phyloP scores from a whole-genome alignment of 2,888 invertebrate species.

The Cephalotes varians region DNA sequence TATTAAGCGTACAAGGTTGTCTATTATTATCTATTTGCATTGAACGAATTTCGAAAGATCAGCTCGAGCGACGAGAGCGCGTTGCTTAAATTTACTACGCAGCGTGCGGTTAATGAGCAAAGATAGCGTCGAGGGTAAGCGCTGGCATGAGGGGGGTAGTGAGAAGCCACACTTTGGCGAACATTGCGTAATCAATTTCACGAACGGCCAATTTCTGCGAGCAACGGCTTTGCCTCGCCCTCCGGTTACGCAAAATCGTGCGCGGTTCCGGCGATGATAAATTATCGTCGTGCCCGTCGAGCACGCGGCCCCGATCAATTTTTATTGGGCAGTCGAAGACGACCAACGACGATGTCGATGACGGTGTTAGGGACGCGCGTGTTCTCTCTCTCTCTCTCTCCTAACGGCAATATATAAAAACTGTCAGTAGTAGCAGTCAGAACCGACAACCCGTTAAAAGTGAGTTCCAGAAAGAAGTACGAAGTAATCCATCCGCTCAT shows the following conservation, averaged over 20 bases:
- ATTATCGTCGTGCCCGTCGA: slow-evolving; percentile 65
- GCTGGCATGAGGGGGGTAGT: background rate
- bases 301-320: slow-evolving; percentile 71
- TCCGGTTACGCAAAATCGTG: slow-evolving; percentile 74
- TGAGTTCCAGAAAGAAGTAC: slow-evolving; percentile 73
- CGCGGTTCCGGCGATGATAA: slow-evolving; percentile 71
- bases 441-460: slow-evolving; percentile 71
- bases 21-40: slow-evolving; percentile 25
- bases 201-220: slow-evolving; percentile 72
- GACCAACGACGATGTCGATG: slow-evolving; percentile 11
- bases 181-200: slow-evolving; percentile 70
- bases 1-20: slow-evolving; percentile 19
- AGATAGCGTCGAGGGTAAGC: slow-evolving; percentile 38
- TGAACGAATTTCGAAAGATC: slow-evolving; percentile 38
- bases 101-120: slow-evolving; percentile 54
- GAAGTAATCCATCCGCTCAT: slow-evolving; percentile 82
- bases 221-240: slow-evolving; percentile 68
- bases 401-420: slow-evolving; percentile 65
- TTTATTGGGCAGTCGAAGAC: slow-evolving; percentile 53
- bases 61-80: background rate
- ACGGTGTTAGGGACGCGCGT: slow-evolving; percentile 8
- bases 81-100: slow-evolving; percentile 40
- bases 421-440: slow-evolving; percentile 56
- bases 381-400: slow-evolving; percentile 4
- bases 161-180: slow-evolving; percentile 47